Evolutionary conservation across 2,113 vertebrate species (phyloP).

Genomic region (Nicator chloris): DNA sequence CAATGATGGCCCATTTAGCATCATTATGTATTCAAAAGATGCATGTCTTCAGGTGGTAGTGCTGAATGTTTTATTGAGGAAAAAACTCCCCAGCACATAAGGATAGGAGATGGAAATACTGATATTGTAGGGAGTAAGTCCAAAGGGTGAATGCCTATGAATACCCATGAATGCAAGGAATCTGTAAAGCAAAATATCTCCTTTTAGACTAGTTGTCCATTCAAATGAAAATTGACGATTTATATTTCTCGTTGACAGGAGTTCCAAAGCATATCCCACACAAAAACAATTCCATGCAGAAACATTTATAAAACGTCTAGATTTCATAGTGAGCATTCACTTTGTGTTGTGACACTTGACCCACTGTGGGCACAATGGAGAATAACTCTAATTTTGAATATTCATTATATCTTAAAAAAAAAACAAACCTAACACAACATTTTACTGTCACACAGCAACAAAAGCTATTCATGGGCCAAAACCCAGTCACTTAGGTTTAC

Average conservation of each 20-base stretch:
- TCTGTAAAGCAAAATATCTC: not conserved
- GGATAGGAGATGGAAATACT: not conserved
- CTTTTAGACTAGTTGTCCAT: not conserved
- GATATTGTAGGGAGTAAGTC: not conserved
- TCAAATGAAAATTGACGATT: constrained; percentile 17
- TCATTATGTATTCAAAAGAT: not conserved
- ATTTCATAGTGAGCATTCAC: constrained; percentile 59
- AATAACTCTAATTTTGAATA: constrained; percentile 76
- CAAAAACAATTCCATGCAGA: constrained; percentile 31
- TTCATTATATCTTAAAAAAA: constrained; percentile 64
- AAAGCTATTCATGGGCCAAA: constrained; percentile 79
- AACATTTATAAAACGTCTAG: constrained; percentile 51
- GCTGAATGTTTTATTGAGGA: constrained; percentile 1
- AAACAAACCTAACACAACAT: constrained; percentile 23
- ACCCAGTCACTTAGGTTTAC: constrained; percentile 77
- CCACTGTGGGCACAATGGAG: constrained; percentile 41
- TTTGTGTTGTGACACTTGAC: constrained; percentile 67
- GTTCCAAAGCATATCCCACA: not conserved
- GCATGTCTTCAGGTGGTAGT: not conserved
- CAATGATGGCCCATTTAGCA: not conserved
- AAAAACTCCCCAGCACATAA: not conserved
- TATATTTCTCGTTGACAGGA: not conserved
- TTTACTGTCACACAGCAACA: constrained; percentile 75
- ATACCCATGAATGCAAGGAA: not conserved
- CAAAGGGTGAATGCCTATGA: constrained; percentile 25